phyloP scores from a whole-genome alignment of 2,797 vertebrate species.

The Premnoplex brunnescens region DNA sequence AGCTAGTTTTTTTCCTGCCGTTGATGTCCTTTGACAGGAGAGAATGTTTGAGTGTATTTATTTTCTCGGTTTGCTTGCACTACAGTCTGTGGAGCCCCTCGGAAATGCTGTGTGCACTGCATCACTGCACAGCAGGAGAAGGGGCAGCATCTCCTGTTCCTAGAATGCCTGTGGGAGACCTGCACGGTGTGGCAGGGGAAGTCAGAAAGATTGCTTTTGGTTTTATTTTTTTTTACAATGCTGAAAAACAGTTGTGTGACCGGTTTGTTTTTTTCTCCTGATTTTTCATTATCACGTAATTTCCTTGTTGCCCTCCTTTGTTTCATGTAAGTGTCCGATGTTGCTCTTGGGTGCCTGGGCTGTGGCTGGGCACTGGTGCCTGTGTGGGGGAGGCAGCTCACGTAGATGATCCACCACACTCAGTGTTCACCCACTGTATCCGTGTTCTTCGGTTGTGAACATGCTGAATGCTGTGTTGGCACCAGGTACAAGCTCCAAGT shows the following conservation, averaged over 20 bases:
- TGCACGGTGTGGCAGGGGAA: background rate
- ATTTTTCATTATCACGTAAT: background rate
- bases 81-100: slow-evolving; percentile 51
- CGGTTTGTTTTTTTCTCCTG: background rate
- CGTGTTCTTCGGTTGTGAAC: background rate
- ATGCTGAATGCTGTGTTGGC: background rate
- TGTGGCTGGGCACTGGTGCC: background rate
- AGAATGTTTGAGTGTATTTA: slow-evolving; percentile 60
- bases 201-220: background rate
- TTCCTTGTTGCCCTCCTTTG: background rate
- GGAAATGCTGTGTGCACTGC: slow-evolving; percentile 35
- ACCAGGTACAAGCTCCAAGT: background rate
- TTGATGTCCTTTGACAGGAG: slow-evolving; percentile 52
- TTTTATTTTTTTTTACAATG: background rate
- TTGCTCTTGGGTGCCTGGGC: background rate
- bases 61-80: slow-evolving; percentile 69
- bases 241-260: slow-evolving; percentile 24
- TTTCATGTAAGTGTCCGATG: background rate
- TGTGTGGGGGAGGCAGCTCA: background rate
- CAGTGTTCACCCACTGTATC: background rate
- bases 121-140: slow-evolving; percentile 39
- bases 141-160: slow-evolving; percentile 9
- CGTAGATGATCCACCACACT: background rate
- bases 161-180: background rate
- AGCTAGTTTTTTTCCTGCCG: slow-evolving; percentile 23